phyloP scores from a whole-genome alignment of 1,140 invertebrate genomes.

The Trialeurodes vaporariorum region DNA sequence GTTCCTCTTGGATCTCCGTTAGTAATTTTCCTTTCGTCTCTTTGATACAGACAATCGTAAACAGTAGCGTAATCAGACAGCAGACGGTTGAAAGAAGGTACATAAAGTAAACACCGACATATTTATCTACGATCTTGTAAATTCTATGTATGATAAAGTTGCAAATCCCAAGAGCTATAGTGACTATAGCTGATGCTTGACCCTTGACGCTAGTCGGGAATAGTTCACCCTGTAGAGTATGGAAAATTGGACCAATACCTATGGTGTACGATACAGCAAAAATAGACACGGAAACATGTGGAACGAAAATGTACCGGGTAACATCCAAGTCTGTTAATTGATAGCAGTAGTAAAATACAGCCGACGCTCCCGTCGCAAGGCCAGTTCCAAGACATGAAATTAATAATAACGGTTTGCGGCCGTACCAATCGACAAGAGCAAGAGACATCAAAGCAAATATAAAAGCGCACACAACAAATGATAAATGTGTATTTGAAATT shows the following conservation, averaged over 20 bases:
- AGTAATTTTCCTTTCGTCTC: constrained; percentile 74
- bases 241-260: constrained; percentile 26
- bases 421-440: constrained; percentile 34
- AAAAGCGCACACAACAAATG: too few relatives aligned
- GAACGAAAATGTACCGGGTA: constrained; percentile 14
- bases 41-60: constrained; percentile 29
- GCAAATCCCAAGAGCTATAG: constrained; percentile 20
- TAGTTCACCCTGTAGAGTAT: constrained; percentile 26
- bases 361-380: constrained; percentile 8
- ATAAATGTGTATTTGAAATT: too few relatives aligned
- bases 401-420: constrained; percentile 41
- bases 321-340: neutral
- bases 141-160: constrained; percentile 25
- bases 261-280: constrained; percentile 23
- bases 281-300: constrained; percentile 14
- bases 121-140: constrained; percentile 14
- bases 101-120: constrained; percentile 18
- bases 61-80: constrained; percentile 44
- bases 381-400: constrained; percentile 27
- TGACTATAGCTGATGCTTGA: constrained; percentile 23
- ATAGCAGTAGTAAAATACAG: neutral
- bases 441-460: neutral
- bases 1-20: constrained; percentile 66
- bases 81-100: constrained; percentile 22
- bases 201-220: constrained; percentile 27